phyloP scores from a whole-genome alignment of 1,140 invertebrate genomes.

The Saccostrea cuccullata region DNA sequence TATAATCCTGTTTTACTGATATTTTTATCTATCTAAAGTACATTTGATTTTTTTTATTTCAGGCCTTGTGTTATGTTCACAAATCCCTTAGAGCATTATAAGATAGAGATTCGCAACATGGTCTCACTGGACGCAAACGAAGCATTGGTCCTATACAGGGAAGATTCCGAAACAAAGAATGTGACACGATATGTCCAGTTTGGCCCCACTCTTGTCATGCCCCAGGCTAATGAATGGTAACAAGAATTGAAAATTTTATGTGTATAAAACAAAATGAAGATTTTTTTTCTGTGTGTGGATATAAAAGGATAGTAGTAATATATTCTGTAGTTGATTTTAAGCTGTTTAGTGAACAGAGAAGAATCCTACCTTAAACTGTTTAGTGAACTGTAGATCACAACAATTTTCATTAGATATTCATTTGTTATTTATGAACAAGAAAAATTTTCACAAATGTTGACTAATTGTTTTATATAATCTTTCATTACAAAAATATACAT shows the following conservation, averaged over 20 bases:
- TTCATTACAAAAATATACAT: too few species aligned
- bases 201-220: conserved; percentile 75
- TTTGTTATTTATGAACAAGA: too few species aligned
- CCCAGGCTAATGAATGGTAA: conserved; percentile 75
- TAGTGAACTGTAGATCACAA: too few species aligned
- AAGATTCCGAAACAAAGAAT: conserved; percentile 61
- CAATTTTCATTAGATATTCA: too few species aligned
- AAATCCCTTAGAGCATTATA: conserved; percentile 66
- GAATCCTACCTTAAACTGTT: too few species aligned
- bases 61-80: conserved; percentile 71
- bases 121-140: conserved; percentile 76
- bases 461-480: too few species aligned
- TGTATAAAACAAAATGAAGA: background rate
- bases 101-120: conserved; percentile 59
- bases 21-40: too few species aligned
- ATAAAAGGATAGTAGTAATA: background rate
- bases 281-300: background rate
- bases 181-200: conserved; percentile 70
- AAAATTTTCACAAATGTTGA: too few species aligned
- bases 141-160: conserved; percentile 71
- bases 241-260: too few species aligned
- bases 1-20: too few species aligned
- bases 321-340: background rate
- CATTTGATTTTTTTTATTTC: conserved; percentile 43
- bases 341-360: too few species aligned